A percentile compares a stretch with the other conserved stretches of the same genome.
These are phyloP conservation scores for Cenopis cana DNA, from an alignment of 2,888 invertebrate species.

Conservation along the genomic window DNA sequence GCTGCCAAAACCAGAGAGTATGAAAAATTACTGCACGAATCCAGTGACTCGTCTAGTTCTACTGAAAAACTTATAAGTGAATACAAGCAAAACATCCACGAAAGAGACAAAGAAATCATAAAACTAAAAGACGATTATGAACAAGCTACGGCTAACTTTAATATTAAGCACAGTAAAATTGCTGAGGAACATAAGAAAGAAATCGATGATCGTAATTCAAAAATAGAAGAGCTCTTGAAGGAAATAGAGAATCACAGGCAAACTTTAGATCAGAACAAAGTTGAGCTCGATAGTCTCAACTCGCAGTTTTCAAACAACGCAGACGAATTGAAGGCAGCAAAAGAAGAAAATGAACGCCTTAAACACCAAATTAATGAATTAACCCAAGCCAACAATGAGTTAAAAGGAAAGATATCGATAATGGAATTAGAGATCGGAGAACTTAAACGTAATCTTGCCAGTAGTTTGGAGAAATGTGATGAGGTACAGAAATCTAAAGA, in stretches of 20 bases:
- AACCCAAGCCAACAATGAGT: slow-evolving; percentile 67
- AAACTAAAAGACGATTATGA: slow-evolving; percentile 81
- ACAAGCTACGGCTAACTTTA: slow-evolving; percentile 77
- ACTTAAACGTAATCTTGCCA: slow-evolving; percentile 83
- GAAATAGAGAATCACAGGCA: slow-evolving; percentile 79
- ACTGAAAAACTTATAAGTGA: slow-evolving; percentile 77
- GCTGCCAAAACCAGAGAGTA: slow-evolving; percentile 73
- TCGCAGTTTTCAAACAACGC: slow-evolving; percentile 76
- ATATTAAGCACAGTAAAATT: slow-evolving; percentile 80
- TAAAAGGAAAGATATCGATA: slow-evolving; percentile 72
- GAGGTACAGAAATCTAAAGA: slow-evolving; percentile 85
- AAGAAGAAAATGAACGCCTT: slow-evolving; percentile 75
- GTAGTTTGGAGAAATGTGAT: slow-evolving; percentile 83
- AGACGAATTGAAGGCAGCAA: slow-evolving; percentile 74
- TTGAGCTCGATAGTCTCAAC: slow-evolving; percentile 78
- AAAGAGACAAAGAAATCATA: slow-evolving; percentile 83
- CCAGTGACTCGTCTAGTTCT: slow-evolving; percentile 67
- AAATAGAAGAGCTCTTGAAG: slow-evolving; percentile 79
- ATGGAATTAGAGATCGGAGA: slow-evolving; percentile 85
- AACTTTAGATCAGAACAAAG: slow-evolving; percentile 75
- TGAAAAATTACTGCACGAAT: slow-evolving; percentile 71
- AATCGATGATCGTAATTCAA: slow-evolving; percentile 78
- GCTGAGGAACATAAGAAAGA: slow-evolving; percentile 82
- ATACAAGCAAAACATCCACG: slow-evolving; percentile 79
- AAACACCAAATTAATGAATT: slow-evolving; percentile 75